Conservation (phyloP, 2,888 invertebrate species). For the Hermaeophaga mercurialis region DNA sequence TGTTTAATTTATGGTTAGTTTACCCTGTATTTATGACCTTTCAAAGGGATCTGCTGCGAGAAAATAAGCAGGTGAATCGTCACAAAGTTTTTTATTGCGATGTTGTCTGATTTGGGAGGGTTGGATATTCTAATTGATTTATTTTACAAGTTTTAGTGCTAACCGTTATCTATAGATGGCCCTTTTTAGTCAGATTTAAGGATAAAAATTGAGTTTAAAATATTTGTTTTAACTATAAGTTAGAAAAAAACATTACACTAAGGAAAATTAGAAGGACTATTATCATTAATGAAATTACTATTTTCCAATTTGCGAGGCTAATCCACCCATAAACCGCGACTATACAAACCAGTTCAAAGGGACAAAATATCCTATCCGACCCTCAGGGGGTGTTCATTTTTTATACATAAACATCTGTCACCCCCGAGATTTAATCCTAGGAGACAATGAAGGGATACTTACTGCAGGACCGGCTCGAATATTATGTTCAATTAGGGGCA, state of each 20-base stretch:
- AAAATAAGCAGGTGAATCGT: constrained; percentile 13
- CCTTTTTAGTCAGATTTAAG: neutral
- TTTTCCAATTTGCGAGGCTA: constrained; percentile 37
- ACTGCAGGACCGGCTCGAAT: neutral
- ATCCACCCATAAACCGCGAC: constrained; percentile 42
- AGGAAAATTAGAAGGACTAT: neutral
- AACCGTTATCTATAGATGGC: neutral
- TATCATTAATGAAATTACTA: constrained; percentile 18
- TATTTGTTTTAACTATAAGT: too few species aligned
- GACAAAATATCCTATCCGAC: constrained; percentile 20
- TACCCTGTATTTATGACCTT: constrained; percentile 4
- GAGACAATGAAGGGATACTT: constrained; percentile 24
- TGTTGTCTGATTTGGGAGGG: neutral
- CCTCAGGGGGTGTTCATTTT: constrained; percentile 45
- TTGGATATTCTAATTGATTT: constrained; percentile 7
- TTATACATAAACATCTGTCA: constrained; percentile 53
- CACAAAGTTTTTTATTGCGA: neutral
- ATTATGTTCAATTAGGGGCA: too few species aligned
- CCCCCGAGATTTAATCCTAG: constrained; percentile 40
- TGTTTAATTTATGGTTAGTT: constrained; percentile 12
- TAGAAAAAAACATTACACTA: too few species aligned
- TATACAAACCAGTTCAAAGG: constrained; percentile 30
- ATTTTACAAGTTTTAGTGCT: neutral
- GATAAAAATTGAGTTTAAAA: too few species aligned
- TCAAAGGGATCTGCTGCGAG: neutral